These are phyloP conservation scores for Ooceraea biroi DNA, from an alignment of 1,140 invertebrate species.

Conservation along the genomic window DNA sequence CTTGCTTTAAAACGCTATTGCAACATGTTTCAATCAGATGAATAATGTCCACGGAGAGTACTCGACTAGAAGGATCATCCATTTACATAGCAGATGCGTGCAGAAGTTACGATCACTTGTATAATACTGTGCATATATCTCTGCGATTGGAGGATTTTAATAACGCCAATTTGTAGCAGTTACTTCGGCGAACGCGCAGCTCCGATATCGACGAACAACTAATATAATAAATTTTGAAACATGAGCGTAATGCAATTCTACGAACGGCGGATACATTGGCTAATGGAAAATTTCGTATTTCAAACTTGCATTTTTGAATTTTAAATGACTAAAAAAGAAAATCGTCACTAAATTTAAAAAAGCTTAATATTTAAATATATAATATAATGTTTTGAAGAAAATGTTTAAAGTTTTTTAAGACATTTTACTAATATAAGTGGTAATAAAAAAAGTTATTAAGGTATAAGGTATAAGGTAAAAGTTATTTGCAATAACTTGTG, in stretches of 20 bases:
- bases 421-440: not conserved
- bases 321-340: not conserved
- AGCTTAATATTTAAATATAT: not conserved
- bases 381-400: not conserved
- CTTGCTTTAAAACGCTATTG: not conserved
- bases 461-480: too few species aligned
- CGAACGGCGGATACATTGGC: not conserved
- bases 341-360: not conserved
- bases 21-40: not conserved
- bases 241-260: not conserved
- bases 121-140: not conserved
- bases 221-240: conserved; percentile 37
- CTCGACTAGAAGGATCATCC: conserved; percentile 14
- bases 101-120: conserved; percentile 19
- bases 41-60: conserved; percentile 18
- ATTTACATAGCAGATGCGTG: not conserved
- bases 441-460: not conserved
- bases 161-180: conserved; percentile 40
- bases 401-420: too few species aligned
- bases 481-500: not conserved
- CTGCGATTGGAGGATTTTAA: conserved; percentile 35
- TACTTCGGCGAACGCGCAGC: not conserved
- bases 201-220: conserved; percentile 3
- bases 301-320: not conserved
- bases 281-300: conserved; percentile 7